Evolutionary conservation across 2,888 invertebrate genomes (phyloP).

Genomic region (Rhagonycha lutea): DNA sequence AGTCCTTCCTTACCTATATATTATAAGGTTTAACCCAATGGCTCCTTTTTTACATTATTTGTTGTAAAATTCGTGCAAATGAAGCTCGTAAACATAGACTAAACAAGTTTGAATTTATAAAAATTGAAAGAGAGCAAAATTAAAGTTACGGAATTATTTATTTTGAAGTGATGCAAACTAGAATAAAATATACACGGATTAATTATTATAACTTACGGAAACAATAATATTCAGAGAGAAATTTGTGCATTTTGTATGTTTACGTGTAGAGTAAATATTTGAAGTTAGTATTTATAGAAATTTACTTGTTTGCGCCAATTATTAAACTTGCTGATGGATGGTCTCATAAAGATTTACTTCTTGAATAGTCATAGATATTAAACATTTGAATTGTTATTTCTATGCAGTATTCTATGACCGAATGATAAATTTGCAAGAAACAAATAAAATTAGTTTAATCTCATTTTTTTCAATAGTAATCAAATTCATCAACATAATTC

Average conservation of each 20-base stretch:
- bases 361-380: not conserved
- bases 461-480: not conserved
- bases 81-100: no score
- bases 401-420: not conserved
- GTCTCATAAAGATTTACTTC: not conserved
- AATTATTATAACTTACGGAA: not conserved
- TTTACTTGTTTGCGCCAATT: not conserved
- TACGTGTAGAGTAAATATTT: not conserved
- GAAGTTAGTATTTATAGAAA: not conserved
- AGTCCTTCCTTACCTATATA: no score
- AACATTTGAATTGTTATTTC: not conserved
- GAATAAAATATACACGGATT: not conserved
- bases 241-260: not conserved
- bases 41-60: no score
- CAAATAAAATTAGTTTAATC: not conserved
- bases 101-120: no score
- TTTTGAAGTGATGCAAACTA: not conserved
- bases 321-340: not conserved
- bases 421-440: not conserved
- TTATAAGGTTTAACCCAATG: no score
- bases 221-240: not conserved
- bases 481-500: not conserved
- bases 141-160: not conserved
- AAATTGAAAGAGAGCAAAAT: not conserved
- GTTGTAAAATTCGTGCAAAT: no score